Evolutionary conservation across 2,797 vertebrate genomes (phyloP).

Genomic region (Vespertilio murinus): DNA sequence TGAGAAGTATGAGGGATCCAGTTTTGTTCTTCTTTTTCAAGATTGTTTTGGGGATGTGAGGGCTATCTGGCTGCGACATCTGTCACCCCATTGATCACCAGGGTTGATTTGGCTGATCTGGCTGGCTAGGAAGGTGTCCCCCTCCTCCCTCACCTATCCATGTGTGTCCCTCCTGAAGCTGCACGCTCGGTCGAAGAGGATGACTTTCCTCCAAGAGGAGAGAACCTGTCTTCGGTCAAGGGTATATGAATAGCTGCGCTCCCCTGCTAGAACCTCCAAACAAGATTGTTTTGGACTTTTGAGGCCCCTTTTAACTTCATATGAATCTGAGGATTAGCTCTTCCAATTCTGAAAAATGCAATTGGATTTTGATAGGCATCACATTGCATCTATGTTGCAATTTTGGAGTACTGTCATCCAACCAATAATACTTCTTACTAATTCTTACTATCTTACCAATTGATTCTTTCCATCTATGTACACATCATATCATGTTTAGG

Average conservation of each 20-base stretch:
- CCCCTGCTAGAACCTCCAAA: too few species aligned
- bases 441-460: not conserved
- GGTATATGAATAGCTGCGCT: too few species aligned
- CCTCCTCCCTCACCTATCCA: too few species aligned
- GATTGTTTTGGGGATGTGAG: too few species aligned
- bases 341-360: not conserved
- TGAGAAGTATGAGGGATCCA: rapidly evolving
- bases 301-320: not conserved
- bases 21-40: not conserved
- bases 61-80: too few species aligned
- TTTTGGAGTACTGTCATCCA: not conserved
- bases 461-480: not conserved
- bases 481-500: not conserved
- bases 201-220: too few species aligned
- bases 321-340: not conserved
- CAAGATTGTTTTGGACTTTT: not conserved
- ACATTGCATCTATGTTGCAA: not conserved
- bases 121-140: too few species aligned
- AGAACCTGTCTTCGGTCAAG: too few species aligned
- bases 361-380: not conserved
- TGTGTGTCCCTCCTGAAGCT: too few species aligned
- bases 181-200: too few species aligned
- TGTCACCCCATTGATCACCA: too few species aligned
- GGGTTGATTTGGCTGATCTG: too few species aligned
- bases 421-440: not conserved